These are phyloP conservation scores for Tetanocera ferruginea DNA, from an alignment of 2,888 invertebrate genomes.

Conservation along the genomic window DNA sequence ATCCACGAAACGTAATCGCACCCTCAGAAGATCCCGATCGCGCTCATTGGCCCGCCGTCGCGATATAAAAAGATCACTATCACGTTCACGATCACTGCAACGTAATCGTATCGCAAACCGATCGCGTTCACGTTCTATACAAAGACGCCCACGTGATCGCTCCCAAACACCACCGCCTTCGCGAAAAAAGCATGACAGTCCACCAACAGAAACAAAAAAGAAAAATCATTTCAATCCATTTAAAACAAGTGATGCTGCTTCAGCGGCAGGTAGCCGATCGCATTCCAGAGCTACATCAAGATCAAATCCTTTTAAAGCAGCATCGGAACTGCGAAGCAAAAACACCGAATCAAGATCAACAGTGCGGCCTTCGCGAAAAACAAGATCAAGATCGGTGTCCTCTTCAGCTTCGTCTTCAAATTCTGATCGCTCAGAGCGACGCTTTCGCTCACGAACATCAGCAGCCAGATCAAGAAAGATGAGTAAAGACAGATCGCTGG, in stretches of 20 bases:
- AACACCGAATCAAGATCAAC: neutral
- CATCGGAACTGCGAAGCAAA: slow-evolving; percentile 22
- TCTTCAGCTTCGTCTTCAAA: slow-evolving; percentile 44
- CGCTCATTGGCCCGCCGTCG: slow-evolving; percentile 5
- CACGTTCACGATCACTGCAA: slow-evolving; percentile 42
- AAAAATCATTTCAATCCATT: slow-evolving; percentile 58
- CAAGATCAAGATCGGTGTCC: slow-evolving; percentile 17
- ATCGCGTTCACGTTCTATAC: slow-evolving; percentile 43
- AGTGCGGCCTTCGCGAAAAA: neutral
- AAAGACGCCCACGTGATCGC: slow-evolving; percentile 36
- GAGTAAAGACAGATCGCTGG: slow-evolving; percentile 35
- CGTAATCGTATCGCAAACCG: slow-evolving; percentile 3
- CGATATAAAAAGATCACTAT: slow-evolving; percentile 46
- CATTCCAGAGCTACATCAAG: slow-evolving; percentile 15
- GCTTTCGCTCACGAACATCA: slow-evolving; percentile 55
- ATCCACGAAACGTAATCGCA: slow-evolving; percentile 28
- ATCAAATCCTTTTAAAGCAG: slow-evolving; percentile 47
- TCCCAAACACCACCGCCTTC: slow-evolving; percentile 43
- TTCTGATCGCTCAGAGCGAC: slow-evolving; percentile 43
- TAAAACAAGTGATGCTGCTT: slow-evolving; percentile 56
- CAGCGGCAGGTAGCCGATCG: slow-evolving; percentile 44
- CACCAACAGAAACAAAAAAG: slow-evolving; percentile 19
- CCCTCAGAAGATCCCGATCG: slow-evolving; percentile 34
- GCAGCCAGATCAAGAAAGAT: slow-evolving; percentile 56
- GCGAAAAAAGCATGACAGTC: neutral